Evolutionary conservation across 2,888 invertebrate species (phyloP), one percentile per base, ranked within the genome.

Genomic region (Tubulanus polymorphus): DNA sequence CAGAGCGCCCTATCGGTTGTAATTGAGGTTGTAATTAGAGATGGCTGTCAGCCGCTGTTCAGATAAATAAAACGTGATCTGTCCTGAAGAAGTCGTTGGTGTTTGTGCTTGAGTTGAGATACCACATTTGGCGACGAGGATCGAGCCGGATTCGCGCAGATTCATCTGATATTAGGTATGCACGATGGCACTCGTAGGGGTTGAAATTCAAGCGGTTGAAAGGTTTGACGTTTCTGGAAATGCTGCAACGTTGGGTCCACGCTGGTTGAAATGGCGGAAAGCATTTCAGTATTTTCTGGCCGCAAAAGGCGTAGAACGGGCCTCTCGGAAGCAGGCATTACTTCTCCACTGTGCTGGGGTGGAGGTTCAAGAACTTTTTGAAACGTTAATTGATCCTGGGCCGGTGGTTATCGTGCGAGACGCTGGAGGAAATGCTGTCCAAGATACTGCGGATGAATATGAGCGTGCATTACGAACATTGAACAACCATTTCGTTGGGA

Each of bases 401-500:
- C 35, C 35, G 35, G 35, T n/a, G 10, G 35, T 32, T 5, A 18
- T 23, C 15, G 41, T 3, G 41, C 3, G 18, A 15, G 41, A 41
- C 15, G 41, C 6, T 5, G 41, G 23, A 8, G 41, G 41, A 8
- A 41, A 41, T n/a, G 20, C 41, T 8, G 41, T 41, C 20, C 20
- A 8, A 15, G 41, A 41, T 15, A 56, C 35, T 3, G 45, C 53
- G 2, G 37, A 28, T 25, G 52, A 54, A 30, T 57, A 54, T 41
- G 12, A 28, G 10, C 47, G 55, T 25, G 48, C 56, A 1, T 30
- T 49, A 23, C 54, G 48, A 10, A 47, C 57, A 2, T 29, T 61
- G 10, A 28, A 48, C 10, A 47, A 29, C 1, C 35, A 60, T 53
- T 60, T 60, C 41, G 30, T 45, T 12, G 37, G 51, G 15, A 37